Evolutionary conservation across 2,888 invertebrate genomes (phyloP).

Genomic region (Noctuana brunneofusca): DNA sequence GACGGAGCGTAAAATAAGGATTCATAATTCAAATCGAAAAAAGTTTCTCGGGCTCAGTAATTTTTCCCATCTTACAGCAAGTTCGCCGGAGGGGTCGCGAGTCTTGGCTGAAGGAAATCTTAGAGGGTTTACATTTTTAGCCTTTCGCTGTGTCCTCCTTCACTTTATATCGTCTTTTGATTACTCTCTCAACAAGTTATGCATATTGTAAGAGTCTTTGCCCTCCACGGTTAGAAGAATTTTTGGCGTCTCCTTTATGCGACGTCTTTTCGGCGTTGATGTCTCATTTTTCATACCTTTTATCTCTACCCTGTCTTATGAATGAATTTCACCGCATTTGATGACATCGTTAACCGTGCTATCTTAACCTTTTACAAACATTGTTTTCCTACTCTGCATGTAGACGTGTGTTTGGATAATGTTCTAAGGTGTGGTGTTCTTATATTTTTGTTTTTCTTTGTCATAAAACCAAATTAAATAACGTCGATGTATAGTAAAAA

Average conservation of each 20-base stretch:
- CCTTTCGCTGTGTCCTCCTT: slow-evolving; percentile 79
- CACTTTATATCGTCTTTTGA: slow-evolving; percentile 83
- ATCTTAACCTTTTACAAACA: slow-evolving; percentile 28
- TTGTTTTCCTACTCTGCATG: slow-evolving; percentile 20
- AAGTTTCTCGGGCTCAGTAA: slow-evolving; percentile 77
- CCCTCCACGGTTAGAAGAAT: slow-evolving; percentile 65
- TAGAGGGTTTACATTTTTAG: slow-evolving; percentile 81
- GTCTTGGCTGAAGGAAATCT: slow-evolving; percentile 73
- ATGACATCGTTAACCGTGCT: slow-evolving; percentile 53
- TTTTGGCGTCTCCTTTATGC: slow-evolving; percentile 67
- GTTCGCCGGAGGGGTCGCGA: slow-evolving; percentile 74
- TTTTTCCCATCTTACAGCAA: slow-evolving; percentile 81
- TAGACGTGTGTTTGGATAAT: slow-evolving; percentile 12
- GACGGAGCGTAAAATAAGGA: slow-evolving; percentile 79
- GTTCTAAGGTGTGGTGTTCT: slow-evolving; percentile 4
- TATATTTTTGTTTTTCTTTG: background rate
- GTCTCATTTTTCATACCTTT: slow-evolving; percentile 70
- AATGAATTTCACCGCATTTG: slow-evolving; percentile 64
- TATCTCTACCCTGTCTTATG: slow-evolving; percentile 63
- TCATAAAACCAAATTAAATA: background rate
- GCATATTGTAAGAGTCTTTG: slow-evolving; percentile 78
- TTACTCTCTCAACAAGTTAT: slow-evolving; percentile 82
- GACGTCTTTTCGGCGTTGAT: slow-evolving; percentile 61
- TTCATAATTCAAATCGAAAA: slow-evolving; percentile 83
- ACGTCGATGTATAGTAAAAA: background rate